A percentile compares a stretch with the other conserved stretches of the same genome.
Evolutionary conservation across 2,113 vertebrate genomes (phyloP).

Genomic region (Peromyscus maniculatus): DNA sequence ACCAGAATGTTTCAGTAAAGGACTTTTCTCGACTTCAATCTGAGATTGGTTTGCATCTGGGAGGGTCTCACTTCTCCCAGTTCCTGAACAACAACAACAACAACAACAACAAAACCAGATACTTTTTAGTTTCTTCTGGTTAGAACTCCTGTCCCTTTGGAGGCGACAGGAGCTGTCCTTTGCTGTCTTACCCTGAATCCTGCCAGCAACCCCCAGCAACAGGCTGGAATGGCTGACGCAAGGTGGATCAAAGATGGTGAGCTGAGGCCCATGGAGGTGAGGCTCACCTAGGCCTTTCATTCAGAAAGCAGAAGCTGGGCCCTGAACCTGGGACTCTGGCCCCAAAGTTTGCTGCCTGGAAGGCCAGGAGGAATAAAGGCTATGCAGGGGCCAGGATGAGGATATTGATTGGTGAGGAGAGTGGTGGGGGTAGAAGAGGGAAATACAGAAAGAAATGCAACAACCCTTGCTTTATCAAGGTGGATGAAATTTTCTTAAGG

Average conservation of each 20-base stretch:
- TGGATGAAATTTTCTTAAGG: conserved; percentile 74
- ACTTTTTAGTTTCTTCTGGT: neutral
- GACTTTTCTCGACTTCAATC: conserved; percentile 55
- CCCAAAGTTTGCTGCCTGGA: neutral
- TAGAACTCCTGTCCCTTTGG: neutral
- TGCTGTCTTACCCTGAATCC: neutral
- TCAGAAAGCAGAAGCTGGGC: neutral
- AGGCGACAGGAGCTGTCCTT: neutral
- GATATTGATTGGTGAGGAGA: neutral
- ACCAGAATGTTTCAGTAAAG: conserved; percentile 63
- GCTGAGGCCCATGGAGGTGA: neutral
- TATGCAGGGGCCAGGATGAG: neutral
- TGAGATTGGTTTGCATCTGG: neutral
- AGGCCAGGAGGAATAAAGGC: neutral
- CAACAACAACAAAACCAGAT: conserved; percentile 8
- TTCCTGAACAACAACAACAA: conserved; percentile 38
- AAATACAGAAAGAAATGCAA: conserved; percentile 48
- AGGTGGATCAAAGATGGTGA: neutral
- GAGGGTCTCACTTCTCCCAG: conserved; percentile 52
- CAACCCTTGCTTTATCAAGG: conserved; percentile 73
- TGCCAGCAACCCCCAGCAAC: neutral
- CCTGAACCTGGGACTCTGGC: neutral
- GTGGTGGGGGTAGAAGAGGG: neutral
- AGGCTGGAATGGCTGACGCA: neutral
- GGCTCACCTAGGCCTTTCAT: neutral